phyloP scores from a whole-genome alignment of 2,113 vertebrate species.

The Embiotoca jacksoni region DNA sequence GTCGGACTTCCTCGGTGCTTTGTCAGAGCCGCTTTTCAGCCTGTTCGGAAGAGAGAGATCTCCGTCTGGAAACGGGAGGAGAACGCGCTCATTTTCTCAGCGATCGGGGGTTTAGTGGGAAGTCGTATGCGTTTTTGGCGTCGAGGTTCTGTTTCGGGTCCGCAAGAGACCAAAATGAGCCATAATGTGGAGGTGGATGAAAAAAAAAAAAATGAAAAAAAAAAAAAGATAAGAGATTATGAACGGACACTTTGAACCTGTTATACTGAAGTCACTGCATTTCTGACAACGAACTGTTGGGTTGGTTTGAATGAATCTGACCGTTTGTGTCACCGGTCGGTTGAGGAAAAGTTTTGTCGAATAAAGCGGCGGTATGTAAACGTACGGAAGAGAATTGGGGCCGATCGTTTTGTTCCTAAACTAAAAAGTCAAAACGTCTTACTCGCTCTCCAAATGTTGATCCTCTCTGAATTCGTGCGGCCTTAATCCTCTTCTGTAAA shows the following conservation, averaged over 20 bases:
- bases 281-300: neutral
- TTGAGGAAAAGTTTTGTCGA: slow-evolving; percentile 20
- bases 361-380: slow-evolving; percentile 33
- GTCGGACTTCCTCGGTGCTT: too few relatives aligned
- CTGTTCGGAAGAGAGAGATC: too few relatives aligned
- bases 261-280: too few relatives aligned
- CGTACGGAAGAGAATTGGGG: slow-evolving; percentile 15
- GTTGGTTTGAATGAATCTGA: slow-evolving; percentile 3
- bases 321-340: slow-evolving; percentile 10
- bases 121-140: slow-evolving; percentile 18
- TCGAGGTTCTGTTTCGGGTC: slow-evolving; percentile 13
- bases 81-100: too few relatives aligned
- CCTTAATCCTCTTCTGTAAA: slow-evolving; percentile 31
- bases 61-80: too few relatives aligned
- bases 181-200: slow-evolving; percentile 22
- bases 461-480: neutral
- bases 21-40: too few relatives aligned
- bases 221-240: neutral
- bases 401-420: neutral
- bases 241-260: slow-evolving; percentile 8
- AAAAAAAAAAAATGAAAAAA: neutral
- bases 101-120: too few relatives aligned
- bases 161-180: slow-evolving; percentile 25
- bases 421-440: too few relatives aligned
- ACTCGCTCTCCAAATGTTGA: too few relatives aligned